Percentiles rank a stretch among this genome's conserved stretches.
These are phyloP conservation scores for Catostylus mosaicus DNA, from an alignment of 30 jellyfish, hydroid and myxozoan species.

Conservation along the genomic window DNA sequence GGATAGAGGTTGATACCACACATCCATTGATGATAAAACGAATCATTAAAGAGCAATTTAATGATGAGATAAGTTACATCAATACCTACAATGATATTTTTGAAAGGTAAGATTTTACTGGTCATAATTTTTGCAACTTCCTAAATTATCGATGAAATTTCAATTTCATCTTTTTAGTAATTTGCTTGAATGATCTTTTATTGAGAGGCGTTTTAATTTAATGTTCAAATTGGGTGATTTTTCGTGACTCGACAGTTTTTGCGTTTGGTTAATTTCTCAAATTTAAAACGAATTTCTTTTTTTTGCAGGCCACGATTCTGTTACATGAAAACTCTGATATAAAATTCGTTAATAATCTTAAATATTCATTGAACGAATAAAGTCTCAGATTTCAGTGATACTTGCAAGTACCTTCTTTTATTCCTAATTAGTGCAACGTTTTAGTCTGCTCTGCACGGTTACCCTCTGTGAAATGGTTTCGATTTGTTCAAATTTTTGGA, in stretches of 20 bases:
- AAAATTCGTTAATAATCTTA: not conserved
- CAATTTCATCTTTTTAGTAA: not conserved
- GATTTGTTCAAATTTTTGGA: no score
- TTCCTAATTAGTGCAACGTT: no score
- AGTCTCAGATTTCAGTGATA: no score
- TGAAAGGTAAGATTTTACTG: slow-evolving; percentile 37
- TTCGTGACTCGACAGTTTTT: not conserved
- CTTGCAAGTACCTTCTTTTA: no score
- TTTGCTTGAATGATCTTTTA: not conserved
- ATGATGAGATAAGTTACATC: slow-evolving; percentile 14
- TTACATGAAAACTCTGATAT: not conserved
- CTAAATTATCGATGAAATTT: not conserved
- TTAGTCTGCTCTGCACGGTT: no score
- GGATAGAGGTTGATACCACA: slow-evolving; percentile 77
- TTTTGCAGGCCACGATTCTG: slow-evolving; percentile 42
- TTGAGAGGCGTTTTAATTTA: no score
- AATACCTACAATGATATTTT: slow-evolving; percentile 48
- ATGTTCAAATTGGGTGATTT: not conserved
- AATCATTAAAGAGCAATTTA: not conserved
- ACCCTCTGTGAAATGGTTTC: no score
- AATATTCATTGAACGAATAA: not conserved
- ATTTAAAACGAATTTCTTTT: not conserved
- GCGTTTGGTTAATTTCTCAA: not conserved
- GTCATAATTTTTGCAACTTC: not conserved
- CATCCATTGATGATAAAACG: slow-evolving; percentile 60